A percentile compares a stretch with the other conserved stretches of the same genome.
phyloP scores from a whole-genome alignment of 2,888 invertebrate genomes.

The Anthoptus insignis region DNA sequence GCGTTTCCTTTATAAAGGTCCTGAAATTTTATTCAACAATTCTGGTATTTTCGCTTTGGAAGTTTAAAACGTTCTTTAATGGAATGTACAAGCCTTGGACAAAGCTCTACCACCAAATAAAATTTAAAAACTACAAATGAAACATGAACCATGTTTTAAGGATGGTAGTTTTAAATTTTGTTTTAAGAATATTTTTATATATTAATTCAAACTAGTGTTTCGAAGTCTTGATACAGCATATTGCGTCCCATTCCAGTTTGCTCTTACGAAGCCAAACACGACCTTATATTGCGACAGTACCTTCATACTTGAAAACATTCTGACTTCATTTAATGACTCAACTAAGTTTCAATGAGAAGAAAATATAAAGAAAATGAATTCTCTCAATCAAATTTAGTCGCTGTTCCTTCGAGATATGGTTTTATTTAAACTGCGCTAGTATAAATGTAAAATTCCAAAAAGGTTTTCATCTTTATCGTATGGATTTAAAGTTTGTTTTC shows the following conservation, averaged over 20 bases:
- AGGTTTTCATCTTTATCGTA: conserved; percentile 3
- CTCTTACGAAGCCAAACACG: background rate
- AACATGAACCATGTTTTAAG: no score
- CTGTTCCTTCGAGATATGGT: background rate
- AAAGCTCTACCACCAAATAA: no score
- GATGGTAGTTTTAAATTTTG: no score
- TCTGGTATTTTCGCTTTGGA: no score
- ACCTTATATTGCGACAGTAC: conserved; percentile 1
- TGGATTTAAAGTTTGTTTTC: conserved; percentile 8
- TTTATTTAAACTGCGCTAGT: background rate
- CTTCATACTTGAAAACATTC: conserved; percentile 15
- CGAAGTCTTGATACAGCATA: background rate
- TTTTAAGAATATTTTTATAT: no score
- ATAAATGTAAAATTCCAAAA: background rate
- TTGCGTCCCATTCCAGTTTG: background rate
- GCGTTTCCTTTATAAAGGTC: no score
- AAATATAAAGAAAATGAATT: conserved; percentile 4
- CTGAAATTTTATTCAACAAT: no score
- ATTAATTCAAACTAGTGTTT: no score
- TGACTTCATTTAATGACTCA: conserved; percentile 16
- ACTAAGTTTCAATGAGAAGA: conserved; percentile 13
- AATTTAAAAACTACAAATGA: no score
- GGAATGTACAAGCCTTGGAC: no score
- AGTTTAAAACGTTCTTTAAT: no score
- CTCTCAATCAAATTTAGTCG: conserved; percentile 3